phyloP scores from a whole-genome alignment of 2,888 invertebrate species.

The Drosophila conformis region DNA sequence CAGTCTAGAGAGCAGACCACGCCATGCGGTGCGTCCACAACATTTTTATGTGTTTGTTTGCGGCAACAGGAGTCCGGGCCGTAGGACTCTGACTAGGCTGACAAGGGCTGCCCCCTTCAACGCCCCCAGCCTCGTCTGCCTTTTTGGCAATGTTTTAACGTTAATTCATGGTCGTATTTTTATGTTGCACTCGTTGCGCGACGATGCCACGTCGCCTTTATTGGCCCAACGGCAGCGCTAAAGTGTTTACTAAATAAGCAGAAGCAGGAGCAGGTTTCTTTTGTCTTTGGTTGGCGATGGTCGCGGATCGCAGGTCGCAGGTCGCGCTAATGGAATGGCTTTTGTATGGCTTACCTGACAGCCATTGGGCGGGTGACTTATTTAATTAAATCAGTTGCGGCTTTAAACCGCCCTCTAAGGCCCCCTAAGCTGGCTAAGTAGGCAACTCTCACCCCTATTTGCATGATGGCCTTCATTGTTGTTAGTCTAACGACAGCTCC shows the following conservation, averaged over 20 bases:
- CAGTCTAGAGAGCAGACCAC: conserved; percentile 29
- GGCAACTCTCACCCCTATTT: conserved; percentile 13
- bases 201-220: conserved; percentile 59
- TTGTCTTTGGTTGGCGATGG: conserved; percentile 32
- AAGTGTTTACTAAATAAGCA: conserved; percentile 78
- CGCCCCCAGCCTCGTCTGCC: conserved; percentile 30
- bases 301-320: conserved; percentile 23
- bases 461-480: conserved; percentile 38
- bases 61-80: conserved; percentile 45
- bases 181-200: conserved; percentile 75
- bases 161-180: conserved; percentile 82
- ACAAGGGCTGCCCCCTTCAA: background rate
- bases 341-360: conserved; percentile 66
- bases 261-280: conserved; percentile 43
- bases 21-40: conserved; percentile 65
- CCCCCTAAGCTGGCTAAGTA: conserved; percentile 54
- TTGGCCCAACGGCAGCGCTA: conserved; percentile 61
- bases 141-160: conserved; percentile 80
- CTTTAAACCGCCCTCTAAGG: conserved; percentile 50
- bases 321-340: conserved; percentile 70
- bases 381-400: conserved; percentile 72
- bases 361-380: conserved; percentile 59
- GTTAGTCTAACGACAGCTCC: conserved; percentile 39
- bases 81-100: conserved; percentile 3
- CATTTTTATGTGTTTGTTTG: conserved; percentile 79